Conservation (phyloP, 2,888 invertebrate species). For the Pristionchus entomophagus region DNA sequence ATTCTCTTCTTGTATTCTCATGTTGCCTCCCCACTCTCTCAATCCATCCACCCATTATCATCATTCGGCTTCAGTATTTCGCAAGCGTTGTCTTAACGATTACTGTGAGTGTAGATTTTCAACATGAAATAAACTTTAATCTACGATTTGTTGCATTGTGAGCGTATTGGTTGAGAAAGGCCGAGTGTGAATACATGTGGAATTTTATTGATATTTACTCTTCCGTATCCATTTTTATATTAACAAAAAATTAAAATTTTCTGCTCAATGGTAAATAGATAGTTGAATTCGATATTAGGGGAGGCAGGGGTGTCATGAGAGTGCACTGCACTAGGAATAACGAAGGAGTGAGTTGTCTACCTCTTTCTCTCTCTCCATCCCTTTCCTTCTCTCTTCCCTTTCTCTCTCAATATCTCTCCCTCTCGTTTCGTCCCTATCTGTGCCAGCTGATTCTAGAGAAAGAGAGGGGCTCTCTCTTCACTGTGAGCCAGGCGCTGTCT, state of each 20-base stretch:
- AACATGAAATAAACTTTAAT: no score
- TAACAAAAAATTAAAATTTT: no score
- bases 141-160: no score
- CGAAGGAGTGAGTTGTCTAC: no score
- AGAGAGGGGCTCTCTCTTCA: background rate
- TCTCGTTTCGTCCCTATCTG: slow-evolving; percentile 38
- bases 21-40: background rate
- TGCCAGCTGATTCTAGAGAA: slow-evolving; percentile 29
- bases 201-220: background rate
- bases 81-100: background rate
- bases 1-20: no score
- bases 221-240: background rate
- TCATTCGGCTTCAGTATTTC: background rate
- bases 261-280: no score
- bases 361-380: slow-evolving; percentile 14
- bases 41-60: background rate
- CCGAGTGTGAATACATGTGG: no score
- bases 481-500: background rate
- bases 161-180: no score
- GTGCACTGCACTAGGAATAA: no score
- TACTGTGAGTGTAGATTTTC: background rate
- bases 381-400: slow-evolving; percentile 34
- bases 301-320: background rate
- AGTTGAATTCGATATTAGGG: background rate
- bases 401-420: slow-evolving; percentile 32